These are phyloP conservation scores for Chrysogorgia sp. DNA, from an alignment of 92 coral and sea anemone species.

Conservation along the genomic window DNA sequence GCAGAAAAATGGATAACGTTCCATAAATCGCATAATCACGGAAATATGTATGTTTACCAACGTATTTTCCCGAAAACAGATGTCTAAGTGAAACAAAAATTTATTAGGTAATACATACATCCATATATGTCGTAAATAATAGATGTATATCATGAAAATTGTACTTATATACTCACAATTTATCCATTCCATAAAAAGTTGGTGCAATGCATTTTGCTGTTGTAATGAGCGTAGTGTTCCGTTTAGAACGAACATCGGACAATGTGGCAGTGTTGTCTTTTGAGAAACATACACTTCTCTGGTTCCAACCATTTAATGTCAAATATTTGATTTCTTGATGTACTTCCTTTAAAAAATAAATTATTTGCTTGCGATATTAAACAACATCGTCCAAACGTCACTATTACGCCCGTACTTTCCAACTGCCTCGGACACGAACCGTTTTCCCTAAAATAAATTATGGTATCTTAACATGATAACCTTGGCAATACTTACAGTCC, in stretches of 20 bases:
- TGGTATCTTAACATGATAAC: background rate
- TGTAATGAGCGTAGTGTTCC: conserved; percentile 14
- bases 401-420: background rate
- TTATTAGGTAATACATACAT: background rate
- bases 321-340: conserved; percentile 4
- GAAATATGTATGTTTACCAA: no score
- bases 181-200: conserved; percentile 35
- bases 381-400: background rate
- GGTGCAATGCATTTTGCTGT: conserved; percentile 13
- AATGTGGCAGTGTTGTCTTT: conserved; percentile 35
- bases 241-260: conserved; percentile 33
- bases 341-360: conserved; percentile 28
- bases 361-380: background rate
- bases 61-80: no score
- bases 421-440: background rate
- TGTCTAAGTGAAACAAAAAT: no score
- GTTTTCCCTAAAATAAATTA: background rate
- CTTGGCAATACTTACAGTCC: conserved; percentile 1
- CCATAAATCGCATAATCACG: no score
- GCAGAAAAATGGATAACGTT: no score
- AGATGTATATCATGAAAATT: background rate
- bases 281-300: conserved; percentile 46
- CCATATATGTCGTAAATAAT: background rate
- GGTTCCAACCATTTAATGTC: conserved; percentile 24
- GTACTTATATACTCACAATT: conserved; percentile 14